Conservation (phyloP, 2,797 vertebrate genomes). For the Pangasius sanitwongsei region DNA sequence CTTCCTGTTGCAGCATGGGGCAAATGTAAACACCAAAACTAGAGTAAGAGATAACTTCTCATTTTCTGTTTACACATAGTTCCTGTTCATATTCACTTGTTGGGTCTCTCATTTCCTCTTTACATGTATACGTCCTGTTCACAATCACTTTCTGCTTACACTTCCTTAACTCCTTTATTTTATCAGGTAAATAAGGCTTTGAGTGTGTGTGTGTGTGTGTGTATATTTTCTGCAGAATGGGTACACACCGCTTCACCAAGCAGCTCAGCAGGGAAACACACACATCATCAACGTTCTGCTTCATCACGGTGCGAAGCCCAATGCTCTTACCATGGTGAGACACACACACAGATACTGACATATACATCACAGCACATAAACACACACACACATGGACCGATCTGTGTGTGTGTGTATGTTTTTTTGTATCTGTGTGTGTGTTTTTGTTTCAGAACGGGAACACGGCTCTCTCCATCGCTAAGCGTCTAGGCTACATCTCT, state of each 20-base stretch:
- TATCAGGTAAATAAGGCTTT: background rate
- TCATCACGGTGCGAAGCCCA: constrained; percentile 91
- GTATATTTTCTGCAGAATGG: constrained; percentile 78
- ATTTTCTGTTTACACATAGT: background rate
- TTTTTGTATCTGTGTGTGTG: constrained; percentile 38
- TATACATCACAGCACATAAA: background rate
- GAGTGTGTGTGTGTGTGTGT: background rate
- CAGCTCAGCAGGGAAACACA: constrained; percentile 90
- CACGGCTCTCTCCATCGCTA: constrained; percentile 94
- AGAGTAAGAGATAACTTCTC: constrained; percentile 78
- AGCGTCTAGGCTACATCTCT: constrained; percentile 96
- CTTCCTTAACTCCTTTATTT: background rate
- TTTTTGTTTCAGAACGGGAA: constrained; percentile 87
- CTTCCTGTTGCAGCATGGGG: constrained; percentile 89
- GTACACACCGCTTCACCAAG: constrained; percentile 93
- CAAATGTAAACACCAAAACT: constrained; percentile 86
- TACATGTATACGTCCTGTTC: background rate
- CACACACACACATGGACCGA: background rate
- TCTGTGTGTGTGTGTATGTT: constrained; percentile 30
- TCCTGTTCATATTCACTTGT: background rate
- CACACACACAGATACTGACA: constrained; percentile 8
- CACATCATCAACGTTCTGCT: constrained; percentile 82
- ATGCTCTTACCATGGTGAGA: constrained; percentile 88
- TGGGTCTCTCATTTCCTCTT: background rate
- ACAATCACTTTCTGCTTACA: background rate